Evolutionary conservation across 2,797 vertebrate species (phyloP).

Genomic region (Acipenser ruthenus): DNA sequence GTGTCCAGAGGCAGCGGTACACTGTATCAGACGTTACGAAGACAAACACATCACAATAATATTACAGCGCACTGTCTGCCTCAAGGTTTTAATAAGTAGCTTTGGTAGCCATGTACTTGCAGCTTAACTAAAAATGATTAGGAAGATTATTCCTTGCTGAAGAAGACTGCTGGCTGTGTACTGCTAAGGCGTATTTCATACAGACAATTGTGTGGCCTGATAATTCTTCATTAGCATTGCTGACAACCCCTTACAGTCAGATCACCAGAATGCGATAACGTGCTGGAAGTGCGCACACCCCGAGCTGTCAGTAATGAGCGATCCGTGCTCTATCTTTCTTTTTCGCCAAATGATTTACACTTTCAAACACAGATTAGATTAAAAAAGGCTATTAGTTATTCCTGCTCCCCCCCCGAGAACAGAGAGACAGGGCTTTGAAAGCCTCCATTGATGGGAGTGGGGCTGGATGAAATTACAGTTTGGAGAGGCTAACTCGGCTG

Average conservation of each 20-base stretch:
- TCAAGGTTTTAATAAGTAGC: too few species aligned
- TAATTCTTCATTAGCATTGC: neutral
- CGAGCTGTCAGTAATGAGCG: neutral
- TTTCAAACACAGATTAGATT: conserved; percentile 4
- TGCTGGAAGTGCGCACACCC: neutral
- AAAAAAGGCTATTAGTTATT: neutral
- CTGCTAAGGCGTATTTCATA: too few species aligned
- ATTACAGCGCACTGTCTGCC: too few species aligned
- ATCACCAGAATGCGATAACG: neutral
- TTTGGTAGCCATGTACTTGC: too few species aligned
- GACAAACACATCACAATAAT: too few species aligned
- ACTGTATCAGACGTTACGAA: too few species aligned
- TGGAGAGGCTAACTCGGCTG: neutral
- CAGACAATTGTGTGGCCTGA: too few species aligned
- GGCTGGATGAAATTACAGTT: neutral
- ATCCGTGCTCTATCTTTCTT: neutral
- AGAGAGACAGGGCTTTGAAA: neutral
- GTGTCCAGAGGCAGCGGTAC: too few species aligned
- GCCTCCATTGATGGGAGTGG: neutral
- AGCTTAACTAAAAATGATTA: too few species aligned
- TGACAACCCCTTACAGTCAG: neutral
- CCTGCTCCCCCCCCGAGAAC: neutral
- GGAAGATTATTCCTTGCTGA: too few species aligned
- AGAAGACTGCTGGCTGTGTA: too few species aligned
- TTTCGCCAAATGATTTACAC: neutral